A percentile compares a stretch with the other conserved stretches of the same genome.
phyloP scores from a whole-genome alignment of 2,888 invertebrate species.

The Caenorhabditis auriculariae region DNA sequence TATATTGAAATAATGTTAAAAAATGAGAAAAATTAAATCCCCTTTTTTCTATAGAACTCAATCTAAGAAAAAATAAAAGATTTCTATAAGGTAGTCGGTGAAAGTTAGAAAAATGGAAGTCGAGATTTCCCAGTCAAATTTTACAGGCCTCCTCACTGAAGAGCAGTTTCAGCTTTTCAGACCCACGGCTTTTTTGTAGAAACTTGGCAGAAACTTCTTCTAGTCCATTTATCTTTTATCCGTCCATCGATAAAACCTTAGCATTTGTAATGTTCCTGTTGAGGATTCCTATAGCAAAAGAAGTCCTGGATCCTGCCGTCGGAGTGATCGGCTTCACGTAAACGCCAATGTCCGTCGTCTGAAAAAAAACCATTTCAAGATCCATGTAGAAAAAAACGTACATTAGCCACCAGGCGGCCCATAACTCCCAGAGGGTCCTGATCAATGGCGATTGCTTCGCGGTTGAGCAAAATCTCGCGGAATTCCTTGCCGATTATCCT shows the following conservation, averaged over 20 bases:
- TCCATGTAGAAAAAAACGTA: constrained; percentile 13
- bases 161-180: too few species aligned
- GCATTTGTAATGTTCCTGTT: constrained; percentile 48
- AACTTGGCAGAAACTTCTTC: too few species aligned
- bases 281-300: constrained; percentile 56
- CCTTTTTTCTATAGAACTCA: too few species aligned
- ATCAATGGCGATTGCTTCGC: constrained; percentile 57
- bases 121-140: too few species aligned
- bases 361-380: constrained; percentile 13
- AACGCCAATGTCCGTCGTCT: constrained; percentile 50
- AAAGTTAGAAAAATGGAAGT: too few species aligned
- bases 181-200: neutral
- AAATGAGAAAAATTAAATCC: too few species aligned
- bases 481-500: constrained; percentile 44
- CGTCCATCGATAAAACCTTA: constrained; percentile 6
- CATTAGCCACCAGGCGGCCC: constrained; percentile 59
- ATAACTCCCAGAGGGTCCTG: constrained; percentile 63
- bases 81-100: too few species aligned
- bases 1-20: too few species aligned
- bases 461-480: constrained; percentile 54
- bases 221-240: constrained; percentile 1
- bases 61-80: too few species aligned
- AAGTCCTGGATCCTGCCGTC: constrained; percentile 22
- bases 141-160: too few species aligned
- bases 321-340: constrained; percentile 57